These are phyloP conservation scores for Alfaro cultratus DNA, from an alignment of 2,797 vertebrate genomes.

Conservation along the genomic window DNA sequence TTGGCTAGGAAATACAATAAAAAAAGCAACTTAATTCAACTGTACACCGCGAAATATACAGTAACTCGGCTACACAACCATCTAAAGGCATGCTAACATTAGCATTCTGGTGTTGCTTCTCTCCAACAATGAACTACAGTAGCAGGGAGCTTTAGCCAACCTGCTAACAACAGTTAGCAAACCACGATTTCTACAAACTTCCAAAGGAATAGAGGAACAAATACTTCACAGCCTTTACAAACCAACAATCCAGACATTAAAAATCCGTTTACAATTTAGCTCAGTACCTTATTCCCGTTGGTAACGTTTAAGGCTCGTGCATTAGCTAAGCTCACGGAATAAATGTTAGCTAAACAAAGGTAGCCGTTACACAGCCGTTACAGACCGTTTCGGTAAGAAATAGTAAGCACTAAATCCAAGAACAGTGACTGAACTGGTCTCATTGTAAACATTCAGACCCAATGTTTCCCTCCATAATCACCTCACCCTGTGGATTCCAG, in stretches of 20 bases:
- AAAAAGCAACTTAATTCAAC: not conserved
- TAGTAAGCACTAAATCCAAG: not conserved
- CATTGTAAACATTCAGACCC: slow-evolving; percentile 32
- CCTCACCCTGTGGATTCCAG: slow-evolving; percentile 58
- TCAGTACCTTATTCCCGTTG: not conserved
- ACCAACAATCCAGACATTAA: not conserved
- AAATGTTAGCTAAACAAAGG: slow-evolving; percentile 40
- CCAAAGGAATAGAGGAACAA: not conserved
- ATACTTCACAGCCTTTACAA: not conserved
- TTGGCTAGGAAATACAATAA: not conserved
- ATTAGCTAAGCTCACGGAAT: slow-evolving; percentile 14
- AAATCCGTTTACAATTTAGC: not conserved
- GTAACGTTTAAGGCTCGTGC: slow-evolving; percentile 32
- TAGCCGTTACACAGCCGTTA: not conserved
- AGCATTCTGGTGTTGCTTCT: slow-evolving; percentile 36
- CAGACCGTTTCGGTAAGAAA: not conserved
- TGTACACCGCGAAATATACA: not conserved
- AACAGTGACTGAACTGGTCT: slow-evolving; percentile 3
- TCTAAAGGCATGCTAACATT: slow-evolving; percentile 22
- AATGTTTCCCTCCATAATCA: slow-evolving; percentile 81
- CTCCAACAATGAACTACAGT: slow-evolving; percentile 59
- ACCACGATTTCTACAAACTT: slow-evolving; percentile 40
- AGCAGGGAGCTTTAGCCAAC: slow-evolving; percentile 51
- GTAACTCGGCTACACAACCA: not conserved
- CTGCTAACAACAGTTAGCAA: slow-evolving; percentile 61